Percentiles rank a stretch among this genome's conserved stretches.
phyloP scores from a whole-genome alignment of 1,140 invertebrate species.

The Mamestra configurata region DNA sequence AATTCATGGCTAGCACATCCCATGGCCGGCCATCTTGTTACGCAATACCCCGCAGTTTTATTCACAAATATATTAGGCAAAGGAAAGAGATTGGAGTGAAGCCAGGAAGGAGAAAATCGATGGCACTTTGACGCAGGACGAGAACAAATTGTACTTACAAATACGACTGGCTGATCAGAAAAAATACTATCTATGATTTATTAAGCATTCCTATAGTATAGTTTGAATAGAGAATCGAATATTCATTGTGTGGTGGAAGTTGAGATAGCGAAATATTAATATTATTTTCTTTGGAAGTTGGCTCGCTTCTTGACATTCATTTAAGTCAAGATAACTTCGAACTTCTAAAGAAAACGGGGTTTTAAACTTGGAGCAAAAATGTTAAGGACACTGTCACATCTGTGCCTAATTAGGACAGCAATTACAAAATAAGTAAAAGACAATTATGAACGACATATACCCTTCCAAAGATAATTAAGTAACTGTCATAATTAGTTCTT shows the following conservation, averaged over 20 bases:
- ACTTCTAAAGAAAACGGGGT: not conserved
- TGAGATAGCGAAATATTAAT: conserved; percentile 7
- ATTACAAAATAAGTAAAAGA: conserved; percentile 10
- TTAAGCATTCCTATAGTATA: conserved; percentile 4
- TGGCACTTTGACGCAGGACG: conserved; percentile 71
- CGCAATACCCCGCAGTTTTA: conserved; percentile 62
- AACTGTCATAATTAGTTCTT: conserved; percentile 14
- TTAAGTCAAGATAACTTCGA: not conserved
- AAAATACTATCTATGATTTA: conserved; percentile 46
- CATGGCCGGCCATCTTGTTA: conserved; percentile 54
- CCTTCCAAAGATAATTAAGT: not conserved
- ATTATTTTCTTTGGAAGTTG: conserved; percentile 3
- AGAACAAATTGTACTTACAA: conserved; percentile 57
- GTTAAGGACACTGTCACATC: not conserved
- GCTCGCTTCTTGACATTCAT: not conserved
- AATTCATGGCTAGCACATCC: not conserved
- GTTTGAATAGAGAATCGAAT: conserved; percentile 22
- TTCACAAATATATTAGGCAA: conserved; percentile 82
- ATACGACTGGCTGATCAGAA: conserved; percentile 50
- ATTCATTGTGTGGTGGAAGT: not conserved
- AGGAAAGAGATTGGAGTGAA: conserved; percentile 77
- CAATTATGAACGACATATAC: not conserved
- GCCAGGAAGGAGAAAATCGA: conserved; percentile 80
- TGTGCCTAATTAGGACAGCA: not conserved
- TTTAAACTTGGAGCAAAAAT: not conserved